phyloP scores from a whole-genome alignment of 2,113 vertebrate genomes.

The Pelobates fuscus region DNA sequence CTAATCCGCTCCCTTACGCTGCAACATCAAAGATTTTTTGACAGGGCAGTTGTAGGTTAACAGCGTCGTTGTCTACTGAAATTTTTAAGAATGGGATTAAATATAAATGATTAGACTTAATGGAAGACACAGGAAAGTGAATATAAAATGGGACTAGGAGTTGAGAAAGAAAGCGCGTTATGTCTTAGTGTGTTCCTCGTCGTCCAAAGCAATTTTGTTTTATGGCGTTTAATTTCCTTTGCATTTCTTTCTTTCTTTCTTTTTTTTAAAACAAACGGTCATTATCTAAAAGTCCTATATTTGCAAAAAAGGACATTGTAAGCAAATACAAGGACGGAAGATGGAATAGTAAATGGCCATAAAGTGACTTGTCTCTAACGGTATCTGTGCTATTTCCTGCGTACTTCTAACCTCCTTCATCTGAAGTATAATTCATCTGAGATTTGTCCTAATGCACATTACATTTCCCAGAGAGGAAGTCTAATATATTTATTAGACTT shows the following conservation, averaged over 20 bases:
- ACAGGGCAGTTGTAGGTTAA: constrained; percentile 74
- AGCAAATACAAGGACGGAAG: constrained; percentile 55
- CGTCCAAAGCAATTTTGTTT: constrained; percentile 61
- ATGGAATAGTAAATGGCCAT: not conserved
- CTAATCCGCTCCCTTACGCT: constrained; percentile 73
- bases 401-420: constrained; percentile 53
- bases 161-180: constrained; percentile 65
- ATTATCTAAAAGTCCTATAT: constrained; percentile 60
- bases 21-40: constrained; percentile 79
- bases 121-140: constrained; percentile 63
- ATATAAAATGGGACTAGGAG: constrained; percentile 59
- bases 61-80: constrained; percentile 73
- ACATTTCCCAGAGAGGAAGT: constrained; percentile 55
- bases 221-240: constrained; percentile 63
- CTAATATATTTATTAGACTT: no score
- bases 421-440: not conserved
- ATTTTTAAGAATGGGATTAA: constrained; percentile 79
- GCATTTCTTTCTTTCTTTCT: constrained; percentile 28
- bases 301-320: constrained; percentile 59
- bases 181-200: constrained; percentile 59
- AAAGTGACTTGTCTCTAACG: constrained; percentile 55
- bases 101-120: constrained; percentile 76
- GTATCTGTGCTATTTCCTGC: constrained; percentile 57
- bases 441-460: not conserved
- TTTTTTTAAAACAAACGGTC: constrained; percentile 54